Base-by-base conservation (phyloP, 2,888 invertebrate species). In the Gandaritis pyraliata region DNA sequence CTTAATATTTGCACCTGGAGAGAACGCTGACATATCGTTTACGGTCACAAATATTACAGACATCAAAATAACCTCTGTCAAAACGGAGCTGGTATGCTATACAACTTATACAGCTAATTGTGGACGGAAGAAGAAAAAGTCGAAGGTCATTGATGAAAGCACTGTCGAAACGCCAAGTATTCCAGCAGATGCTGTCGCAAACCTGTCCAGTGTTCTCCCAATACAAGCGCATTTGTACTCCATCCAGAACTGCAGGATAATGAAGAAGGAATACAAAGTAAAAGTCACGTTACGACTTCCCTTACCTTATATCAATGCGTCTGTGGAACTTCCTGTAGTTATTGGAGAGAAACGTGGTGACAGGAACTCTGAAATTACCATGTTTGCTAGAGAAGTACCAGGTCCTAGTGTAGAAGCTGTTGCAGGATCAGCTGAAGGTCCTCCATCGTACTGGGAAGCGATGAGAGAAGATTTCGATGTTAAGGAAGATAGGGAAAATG, bases 241-340 rank as follows among this genome's bases (percentile, higher is more conserved):
- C 5, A 67, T 80, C 48, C 75, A 76, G 39, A 23, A 78, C 53
- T 61, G 74, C 0, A 72, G 66, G 12, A 63, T 78, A 16, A 60
- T 79, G 3, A 46, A 11, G 3, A 68, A 70, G 15, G 66, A 72
- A 2, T 81, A 71, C 23, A 65, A 52, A 48, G 52, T 80, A 0
- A 72, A 55, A 61, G 63, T 80, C 0, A 76, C 73, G 0, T 50
- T 69, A 0, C 58, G 59, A 45, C 39, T 81, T 1, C 77, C 81
- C 1, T 55, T 75, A 5, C 78, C 74, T 10, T 57, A 76, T 43
- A 50, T 55, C 6, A 74, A 79, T 61, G 52, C 68, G 8, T 59
- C 61, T 5, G 47, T 65, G 0, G 68, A 75, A 36, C 63, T 76
- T 13, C 77, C 77, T 39, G 66, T 81, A 39, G 72, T 74, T 2